Evolutionary conservation across 2,888 invertebrate species (phyloP).

Genomic region (Sinopyrophorus schimmeli): DNA sequence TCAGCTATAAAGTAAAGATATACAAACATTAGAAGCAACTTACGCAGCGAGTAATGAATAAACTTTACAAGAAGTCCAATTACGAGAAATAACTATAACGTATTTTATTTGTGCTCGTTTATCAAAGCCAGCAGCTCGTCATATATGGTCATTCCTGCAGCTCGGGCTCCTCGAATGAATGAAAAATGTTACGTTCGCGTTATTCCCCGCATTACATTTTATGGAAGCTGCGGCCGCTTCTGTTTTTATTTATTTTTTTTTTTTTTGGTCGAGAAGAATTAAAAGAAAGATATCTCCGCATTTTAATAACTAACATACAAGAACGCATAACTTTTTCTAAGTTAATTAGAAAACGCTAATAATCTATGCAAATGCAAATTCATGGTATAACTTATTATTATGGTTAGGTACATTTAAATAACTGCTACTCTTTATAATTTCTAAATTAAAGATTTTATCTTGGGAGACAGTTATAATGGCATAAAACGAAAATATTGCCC

Average conservation of each 20-base stretch:
- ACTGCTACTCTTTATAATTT: no score
- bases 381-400: no score
- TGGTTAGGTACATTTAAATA: no score
- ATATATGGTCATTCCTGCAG: constrained; percentile 45
- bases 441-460: no score
- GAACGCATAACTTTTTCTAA: constrained; percentile 1
- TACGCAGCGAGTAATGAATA: constrained; percentile 42
- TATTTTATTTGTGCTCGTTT: constrained; percentile 44
- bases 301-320: constrained; percentile 9
- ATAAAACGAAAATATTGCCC: no score
- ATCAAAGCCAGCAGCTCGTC: constrained; percentile 41
- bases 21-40: constrained; percentile 42
- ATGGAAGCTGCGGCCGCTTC: constrained; percentile 13
- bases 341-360: constrained; percentile 8
- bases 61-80: constrained; percentile 45
- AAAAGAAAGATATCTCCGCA: no score
- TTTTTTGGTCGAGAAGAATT: no score
- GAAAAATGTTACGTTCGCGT: constrained; percentile 29
- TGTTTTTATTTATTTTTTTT: no score
- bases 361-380: constrained; percentile 5
- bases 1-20: constrained; percentile 40
- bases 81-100: constrained; percentile 41
- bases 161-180: constrained; percentile 43
- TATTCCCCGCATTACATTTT: constrained; percentile 19
- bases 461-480: no score